Percentiles rank a stretch among this genome's conserved stretches.
These are phyloP conservation scores for Malthinus flaveolus DNA, from an alignment of 2,888 invertebrate genomes.

Conservation along the genomic window DNA sequence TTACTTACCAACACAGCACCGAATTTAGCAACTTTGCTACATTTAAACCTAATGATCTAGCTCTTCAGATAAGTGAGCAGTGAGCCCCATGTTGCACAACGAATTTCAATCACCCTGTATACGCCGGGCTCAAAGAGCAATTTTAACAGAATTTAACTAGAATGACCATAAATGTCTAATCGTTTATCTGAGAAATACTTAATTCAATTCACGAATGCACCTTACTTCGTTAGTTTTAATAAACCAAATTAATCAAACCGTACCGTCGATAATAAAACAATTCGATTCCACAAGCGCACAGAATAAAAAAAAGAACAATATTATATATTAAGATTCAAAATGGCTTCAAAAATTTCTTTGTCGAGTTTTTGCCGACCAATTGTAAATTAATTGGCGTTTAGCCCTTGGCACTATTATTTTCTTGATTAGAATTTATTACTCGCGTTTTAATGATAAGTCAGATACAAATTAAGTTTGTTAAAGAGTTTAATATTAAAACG, in stretches of 20 bases:
- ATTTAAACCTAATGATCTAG: too few species aligned
- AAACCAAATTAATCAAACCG: conserved; percentile 1
- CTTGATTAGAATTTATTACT: conserved; percentile 48
- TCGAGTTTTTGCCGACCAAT: conserved; percentile 39
- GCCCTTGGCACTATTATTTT: conserved; percentile 39
- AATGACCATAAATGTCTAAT: too few species aligned
- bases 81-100: too few species aligned
- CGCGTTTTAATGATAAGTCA: conserved; percentile 30
- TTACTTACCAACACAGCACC: too few species aligned
- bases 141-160: too few species aligned
- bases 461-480: conserved; percentile 7
- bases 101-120: too few species aligned
- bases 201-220: too few species aligned
- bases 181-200: too few species aligned
- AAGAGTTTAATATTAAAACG: conserved; percentile 2
- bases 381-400: conserved; percentile 44
- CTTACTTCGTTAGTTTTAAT: background rate
- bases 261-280: conserved; percentile 2
- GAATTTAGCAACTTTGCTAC: too few species aligned
- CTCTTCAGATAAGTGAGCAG: too few species aligned
- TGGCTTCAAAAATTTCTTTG: conserved; percentile 28
- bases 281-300: background rate
- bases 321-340: conserved; percentile 24
- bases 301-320: background rate
- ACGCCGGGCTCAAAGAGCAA: too few species aligned